Evolutionary conservation across 2,888 invertebrate species (phyloP).

Genomic region (Sycophila texana): DNA sequence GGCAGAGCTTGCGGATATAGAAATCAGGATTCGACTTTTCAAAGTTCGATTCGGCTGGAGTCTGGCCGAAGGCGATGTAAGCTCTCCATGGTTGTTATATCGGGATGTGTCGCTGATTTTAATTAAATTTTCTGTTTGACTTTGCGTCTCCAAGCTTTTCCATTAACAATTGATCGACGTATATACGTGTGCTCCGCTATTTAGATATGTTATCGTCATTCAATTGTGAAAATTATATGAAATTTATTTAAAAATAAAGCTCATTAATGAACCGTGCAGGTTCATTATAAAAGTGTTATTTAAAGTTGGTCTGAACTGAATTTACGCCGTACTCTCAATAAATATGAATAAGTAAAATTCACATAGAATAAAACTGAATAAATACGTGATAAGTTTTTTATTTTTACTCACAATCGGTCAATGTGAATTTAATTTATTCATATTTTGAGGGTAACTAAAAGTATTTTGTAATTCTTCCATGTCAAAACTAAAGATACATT

Average conservation of each 20-base stretch:
- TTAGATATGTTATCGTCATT: neutral
- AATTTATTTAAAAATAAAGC: no score
- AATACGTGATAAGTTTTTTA: no score
- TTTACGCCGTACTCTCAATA: neutral
- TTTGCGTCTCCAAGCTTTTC: neutral
- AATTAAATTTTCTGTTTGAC: neutral
- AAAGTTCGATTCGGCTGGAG: constrained; percentile 33
- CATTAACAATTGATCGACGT: neutral
- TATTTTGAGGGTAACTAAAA: no score
- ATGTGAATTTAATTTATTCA: no score
- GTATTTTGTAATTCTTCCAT: no score
- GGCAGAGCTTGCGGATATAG: neutral
- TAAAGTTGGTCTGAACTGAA: neutral
- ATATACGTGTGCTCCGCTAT: neutral
- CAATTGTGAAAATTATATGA: no score
- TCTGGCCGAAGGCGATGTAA: neutral
- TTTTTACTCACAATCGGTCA: no score
- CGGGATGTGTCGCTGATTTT: constrained; percentile 11
- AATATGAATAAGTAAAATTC: neutral
- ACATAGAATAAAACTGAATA: no score
- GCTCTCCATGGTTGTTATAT: neutral
- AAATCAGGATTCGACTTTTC: neutral
- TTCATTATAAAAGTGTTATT: neutral
- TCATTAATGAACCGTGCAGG: no score
- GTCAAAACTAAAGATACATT: no score